Evolutionary conservation across 2,888 invertebrate genomes (phyloP), one percentile per base, ranked within the genome.

Genomic region (Drosophila phalerata): DNA sequence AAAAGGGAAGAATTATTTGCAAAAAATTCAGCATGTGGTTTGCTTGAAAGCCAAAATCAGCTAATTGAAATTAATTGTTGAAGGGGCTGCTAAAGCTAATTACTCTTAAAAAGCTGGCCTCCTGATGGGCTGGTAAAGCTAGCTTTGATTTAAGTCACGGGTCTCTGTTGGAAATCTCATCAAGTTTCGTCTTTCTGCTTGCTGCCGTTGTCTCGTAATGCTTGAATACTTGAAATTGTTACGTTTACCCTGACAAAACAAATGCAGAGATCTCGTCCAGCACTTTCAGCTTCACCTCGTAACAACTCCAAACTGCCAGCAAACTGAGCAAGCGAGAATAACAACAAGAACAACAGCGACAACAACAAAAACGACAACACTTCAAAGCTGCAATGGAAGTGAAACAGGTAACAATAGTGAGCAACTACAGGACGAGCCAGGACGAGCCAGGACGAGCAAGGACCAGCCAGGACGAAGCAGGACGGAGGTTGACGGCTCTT

Each of bases 231-330:
- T 51, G 69, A 61, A 69, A 68, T 52, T 69, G 69, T 65, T 62
- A 61, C 73, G 43, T 67, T 72, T 51, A 47, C 47, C 56, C 68
- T 58, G 43, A 47, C 61, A 76, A 65, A 64, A 64, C 68, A 72
- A 72, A 57, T 45, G 55, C 75, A 45, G 67, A 58, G 60, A 68
- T 72, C 76, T 64, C 61, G 65, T 47, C 42, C 64, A 61, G 61
- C 64, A 48, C 55, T 68, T 68, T 60, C 28, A 47, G 60, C 60
- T 47, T 62, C 48, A 61, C 38, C 55, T 56, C 66, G 60, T 57
- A 57, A 51, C 11, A 65, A 77, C 76, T 76, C 32, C 55, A 76
- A 77, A 63, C 58, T 60, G 69, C 51, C 76, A 65, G 65, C 47
- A 37, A 77, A 65, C 73, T 77, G 76, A 77, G 63, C 76, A 72